Conservation (phyloP, 2,888 invertebrate species). For the Oxycera nigricornis region DNA sequence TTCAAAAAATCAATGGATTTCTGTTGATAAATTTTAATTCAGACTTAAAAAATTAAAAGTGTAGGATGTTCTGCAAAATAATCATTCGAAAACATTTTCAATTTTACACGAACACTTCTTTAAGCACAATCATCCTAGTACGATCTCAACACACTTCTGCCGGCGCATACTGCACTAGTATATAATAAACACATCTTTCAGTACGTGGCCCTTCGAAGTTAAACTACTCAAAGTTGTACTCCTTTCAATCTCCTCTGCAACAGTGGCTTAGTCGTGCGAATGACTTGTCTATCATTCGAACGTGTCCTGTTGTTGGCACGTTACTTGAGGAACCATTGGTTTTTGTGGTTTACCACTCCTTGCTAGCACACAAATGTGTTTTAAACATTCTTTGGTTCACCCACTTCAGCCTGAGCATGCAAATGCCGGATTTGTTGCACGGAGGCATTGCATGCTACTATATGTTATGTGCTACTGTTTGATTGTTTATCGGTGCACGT, state of each 20-base stretch:
- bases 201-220: background rate
- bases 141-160: too few relatives aligned
- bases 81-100: too few relatives aligned
- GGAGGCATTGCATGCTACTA: background rate
- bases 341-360: background rate
- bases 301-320: constrained; percentile 1
- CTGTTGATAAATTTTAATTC: too few relatives aligned
- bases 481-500: background rate
- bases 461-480: background rate
- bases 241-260: background rate
- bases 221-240: background rate
- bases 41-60: too few relatives aligned
- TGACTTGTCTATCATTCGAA: background rate
- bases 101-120: too few relatives aligned
- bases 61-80: too few relatives aligned
- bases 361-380: background rate
- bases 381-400: constrained; percentile 1
- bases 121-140: too few relatives aligned
- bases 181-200: background rate
- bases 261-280: background rate
- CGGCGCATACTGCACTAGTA: background rate
- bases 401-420: background rate
- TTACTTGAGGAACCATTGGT: background rate
- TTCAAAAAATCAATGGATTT: too few relatives aligned
- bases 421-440: background rate